These are phyloP conservation scores for Ectemnius continuus DNA, from an alignment of 2,888 invertebrate species.

Conservation along the genomic window DNA sequence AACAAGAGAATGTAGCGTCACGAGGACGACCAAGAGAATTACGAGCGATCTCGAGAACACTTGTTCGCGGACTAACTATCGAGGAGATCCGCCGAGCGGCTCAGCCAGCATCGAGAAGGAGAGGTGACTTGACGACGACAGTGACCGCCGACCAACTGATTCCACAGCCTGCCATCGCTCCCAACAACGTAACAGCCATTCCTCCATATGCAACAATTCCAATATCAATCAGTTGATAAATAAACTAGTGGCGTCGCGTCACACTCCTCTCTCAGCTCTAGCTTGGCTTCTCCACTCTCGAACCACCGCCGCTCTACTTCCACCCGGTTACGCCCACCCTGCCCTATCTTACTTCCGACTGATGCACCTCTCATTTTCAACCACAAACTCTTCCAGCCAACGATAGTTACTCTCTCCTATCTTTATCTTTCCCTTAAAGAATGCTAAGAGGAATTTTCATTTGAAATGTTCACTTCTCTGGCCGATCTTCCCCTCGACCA, in stretches of 20 bases:
- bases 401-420: too few relatives aligned
- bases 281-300: neutral
- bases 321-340: too few relatives aligned
- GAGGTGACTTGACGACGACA: constrained; percentile 39
- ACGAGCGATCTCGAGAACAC: constrained; percentile 31
- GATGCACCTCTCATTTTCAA: too few relatives aligned
- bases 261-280: constrained; percentile 2
- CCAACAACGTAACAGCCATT: constrained; percentile 26
- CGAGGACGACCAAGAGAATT: constrained; percentile 20
- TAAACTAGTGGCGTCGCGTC: constrained; percentile 2
- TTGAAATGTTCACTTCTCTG: too few relatives aligned
- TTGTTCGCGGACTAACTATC: constrained; percentile 45
- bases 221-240: constrained; percentile 22
- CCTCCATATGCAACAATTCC: constrained; percentile 19
- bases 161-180: constrained; percentile 11
- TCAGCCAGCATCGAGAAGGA: constrained; percentile 30
- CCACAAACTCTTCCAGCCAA: too few relatives aligned
- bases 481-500: too few relatives aligned
- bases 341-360: too few relatives aligned
- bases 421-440: too few relatives aligned
- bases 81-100: constrained; percentile 28
- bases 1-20: neutral
- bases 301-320: too few relatives aligned
- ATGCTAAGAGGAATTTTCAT: too few relatives aligned
- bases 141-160: constrained; percentile 45